Evolutionary conservation across 2,888 invertebrate species (phyloP), one percentile per base, ranked within the genome.

Genomic region (Odontocolon sp.): DNA sequence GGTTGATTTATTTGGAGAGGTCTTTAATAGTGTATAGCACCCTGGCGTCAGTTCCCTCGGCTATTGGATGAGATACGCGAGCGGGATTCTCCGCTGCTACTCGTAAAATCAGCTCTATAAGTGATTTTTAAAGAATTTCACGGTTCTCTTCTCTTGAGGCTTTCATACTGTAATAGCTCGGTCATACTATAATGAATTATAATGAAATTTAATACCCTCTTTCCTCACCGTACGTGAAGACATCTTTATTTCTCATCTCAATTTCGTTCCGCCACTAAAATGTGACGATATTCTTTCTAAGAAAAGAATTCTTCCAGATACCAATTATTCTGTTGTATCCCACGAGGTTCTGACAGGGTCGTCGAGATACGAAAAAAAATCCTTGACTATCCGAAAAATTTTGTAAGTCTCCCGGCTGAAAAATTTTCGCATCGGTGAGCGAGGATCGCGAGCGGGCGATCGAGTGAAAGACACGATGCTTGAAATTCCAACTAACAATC

Each of bases 361-460:
- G 40, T 21, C 21, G 31, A 18, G 33, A 42, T 16, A 38, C 40
- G 31, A 63, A 54, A 31, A 54, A 67, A 73, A 64, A 47, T 73
- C 59, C 40, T 57, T 33, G 52, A 52, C 63, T 31, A 77, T 77
- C 52, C 77, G 73, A 77, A 77, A 77, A 77, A 77, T 77, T 73
- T 47, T 77, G 77, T 77, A 52, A 59, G 42, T 52, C 73, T 67
- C 64, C 45, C 52, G 59, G 38, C 73, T n/a, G 67, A 77, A 69
- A 77, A 73, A 64, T 71, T 42, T 66, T 69, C 36, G 36, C 28
- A 9, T 9, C 50, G 50, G 23, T 64, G 11, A 50, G 18, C 11
- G 36, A 8, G 33, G 18, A 50, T 5, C 71, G 38, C 11, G 47
- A 21, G 45, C 18, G 45, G 26, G 26, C 23, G 50, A 26, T 28